Evolutionary conservation across 2,888 invertebrate species (phyloP).

Genomic region (Rotaria macrura): DNA sequence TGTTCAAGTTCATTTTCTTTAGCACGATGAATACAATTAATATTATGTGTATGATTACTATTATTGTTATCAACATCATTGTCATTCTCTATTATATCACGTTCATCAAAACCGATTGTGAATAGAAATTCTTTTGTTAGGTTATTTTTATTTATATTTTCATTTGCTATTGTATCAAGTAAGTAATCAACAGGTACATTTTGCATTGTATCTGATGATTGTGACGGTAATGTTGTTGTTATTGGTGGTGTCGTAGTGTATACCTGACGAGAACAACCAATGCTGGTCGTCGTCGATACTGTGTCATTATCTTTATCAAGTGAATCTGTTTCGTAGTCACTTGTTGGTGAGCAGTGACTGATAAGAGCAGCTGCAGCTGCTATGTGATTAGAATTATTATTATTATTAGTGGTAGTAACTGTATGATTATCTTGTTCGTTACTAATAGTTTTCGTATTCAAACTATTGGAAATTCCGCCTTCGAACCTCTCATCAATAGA

Average conservation of each 20-base stretch:
- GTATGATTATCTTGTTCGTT: neutral
- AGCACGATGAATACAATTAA: neutral
- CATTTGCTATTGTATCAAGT: neutral
- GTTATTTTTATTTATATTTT: neutral
- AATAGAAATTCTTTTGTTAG: neutral
- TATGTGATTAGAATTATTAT: too few species aligned
- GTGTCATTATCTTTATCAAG: conserved; percentile 14
- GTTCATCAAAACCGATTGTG: neutral
- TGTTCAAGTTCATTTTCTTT: neutral
- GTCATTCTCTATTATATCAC: too few species aligned
- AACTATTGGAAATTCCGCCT: neutral
- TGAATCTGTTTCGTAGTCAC: conserved; percentile 18
- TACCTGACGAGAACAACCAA: neutral
- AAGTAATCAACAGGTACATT: neutral
- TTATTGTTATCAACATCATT: too few species aligned
- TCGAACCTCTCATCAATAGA: neutral
- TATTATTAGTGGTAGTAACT: too few species aligned
- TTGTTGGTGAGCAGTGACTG: conserved; percentile 9
- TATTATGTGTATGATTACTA: too few species aligned
- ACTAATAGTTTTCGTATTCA: neutral
- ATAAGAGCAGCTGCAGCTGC: neutral
- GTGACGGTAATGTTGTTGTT: neutral
- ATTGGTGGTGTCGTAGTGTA: neutral
- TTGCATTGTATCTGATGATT: neutral
- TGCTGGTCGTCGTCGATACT: neutral